Conservation (phyloP, 2,797 vertebrate genomes). For the Pteronotus mesoamericanus region DNA sequence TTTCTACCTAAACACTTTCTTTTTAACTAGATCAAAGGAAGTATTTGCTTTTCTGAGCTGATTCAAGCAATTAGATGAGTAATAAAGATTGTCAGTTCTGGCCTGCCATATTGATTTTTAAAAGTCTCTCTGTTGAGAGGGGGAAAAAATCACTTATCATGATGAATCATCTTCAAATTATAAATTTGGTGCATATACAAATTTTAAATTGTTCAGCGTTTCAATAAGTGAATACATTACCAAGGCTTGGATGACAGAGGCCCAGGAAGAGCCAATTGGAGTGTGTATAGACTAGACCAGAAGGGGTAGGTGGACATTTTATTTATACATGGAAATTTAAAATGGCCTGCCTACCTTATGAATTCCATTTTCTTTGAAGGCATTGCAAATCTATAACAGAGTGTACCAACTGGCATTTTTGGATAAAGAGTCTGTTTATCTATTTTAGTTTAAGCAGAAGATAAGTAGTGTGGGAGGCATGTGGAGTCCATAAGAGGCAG, state of each 20-base stretch:
- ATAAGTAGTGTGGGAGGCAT: neutral
- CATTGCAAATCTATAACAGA: neutral
- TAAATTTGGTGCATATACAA: neutral
- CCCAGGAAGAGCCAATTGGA: neutral
- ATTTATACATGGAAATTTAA: neutral
- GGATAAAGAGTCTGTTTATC: neutral
- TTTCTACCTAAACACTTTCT: neutral
- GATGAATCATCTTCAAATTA: constrained; percentile 38
- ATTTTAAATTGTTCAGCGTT: constrained; percentile 44
- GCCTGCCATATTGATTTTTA: constrained; percentile 13
- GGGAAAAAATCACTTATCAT: neutral
- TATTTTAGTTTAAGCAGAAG: constrained; percentile 8
- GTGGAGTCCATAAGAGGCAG: neutral
- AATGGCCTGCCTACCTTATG: neutral
- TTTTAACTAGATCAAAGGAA: neutral
- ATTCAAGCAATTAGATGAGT: neutral
- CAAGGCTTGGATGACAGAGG: neutral
- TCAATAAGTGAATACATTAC: neutral
- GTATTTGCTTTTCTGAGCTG: neutral
- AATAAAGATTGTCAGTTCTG: constrained; percentile 1
- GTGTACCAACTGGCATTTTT: neutral
- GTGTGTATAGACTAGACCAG: neutral
- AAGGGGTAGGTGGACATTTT: neutral
- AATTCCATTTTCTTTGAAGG: neutral
- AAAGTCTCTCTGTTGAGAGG: neutral